Base-by-base conservation (phyloP, 1,140 invertebrate genomes). In the Calycopis cecrops region DNA sequence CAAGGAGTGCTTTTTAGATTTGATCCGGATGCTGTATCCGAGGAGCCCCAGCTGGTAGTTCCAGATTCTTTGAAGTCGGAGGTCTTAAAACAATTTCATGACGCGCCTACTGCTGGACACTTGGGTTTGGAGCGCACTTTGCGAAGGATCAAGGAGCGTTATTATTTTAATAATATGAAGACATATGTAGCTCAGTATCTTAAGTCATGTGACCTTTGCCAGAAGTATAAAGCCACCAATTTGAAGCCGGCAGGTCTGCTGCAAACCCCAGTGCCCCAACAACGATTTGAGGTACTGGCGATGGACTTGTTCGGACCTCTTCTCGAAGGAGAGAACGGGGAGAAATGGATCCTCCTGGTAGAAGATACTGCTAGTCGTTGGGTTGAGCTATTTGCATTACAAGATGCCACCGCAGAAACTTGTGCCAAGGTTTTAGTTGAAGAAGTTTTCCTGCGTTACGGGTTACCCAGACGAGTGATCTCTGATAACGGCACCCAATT, bases 401-500 rank as follows among this genome's bases (percentile, higher is more conserved):
- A 9, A 1, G 58, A 76, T 0, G 77, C 74, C 9, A 69, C 57
- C 1, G 60, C 67, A 4, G 67, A 67, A 17, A 34, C 11, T 2
- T 37, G 35, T 8, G 9, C 35, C 3, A 37, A 37, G 35, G 35
- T n/a, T 2, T 8, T 37, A 1, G 1, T 37, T 37, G 35, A 65
- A 12, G 62, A 69, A 37, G 33, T 61, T 34, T 75, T 75, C 49
- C 59, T 68, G 4, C 55, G 73, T 1, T 60, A 56, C 42, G 59
- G 60, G 14, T 18, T 65, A 6, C 57, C 64, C 0, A 10, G 65
- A 1, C 51, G 60, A 1, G 6, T 18, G 9, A 48, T 48, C 11
- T 55, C 59, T 1, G 73, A 79, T 54, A 79, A 81, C 35, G 59
- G 68, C 0, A 48, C 55, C 0, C 68, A 67, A 38, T 70, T 67